phyloP scores from a whole-genome alignment of 2,888 invertebrate genomes.

The Protodeltote pygarga region DNA sequence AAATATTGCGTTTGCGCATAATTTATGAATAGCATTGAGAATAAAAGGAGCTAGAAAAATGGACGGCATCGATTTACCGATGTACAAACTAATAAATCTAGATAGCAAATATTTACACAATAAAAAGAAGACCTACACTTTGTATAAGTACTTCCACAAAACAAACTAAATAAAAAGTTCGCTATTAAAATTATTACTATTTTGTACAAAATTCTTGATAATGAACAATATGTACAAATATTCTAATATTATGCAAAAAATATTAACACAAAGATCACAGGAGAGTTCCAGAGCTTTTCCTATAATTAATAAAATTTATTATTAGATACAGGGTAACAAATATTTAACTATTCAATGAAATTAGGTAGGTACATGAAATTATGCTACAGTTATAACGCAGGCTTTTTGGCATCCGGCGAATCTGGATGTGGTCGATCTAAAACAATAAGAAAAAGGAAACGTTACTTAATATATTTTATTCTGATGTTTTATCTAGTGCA shows the following conservation, averaged over 20 bases:
- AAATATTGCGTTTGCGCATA: conserved; percentile 48
- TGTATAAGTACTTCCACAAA: conserved; percentile 56
- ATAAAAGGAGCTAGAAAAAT: conserved; percentile 33
- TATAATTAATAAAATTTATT: conserved; percentile 63
- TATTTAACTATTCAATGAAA: conserved; percentile 62
- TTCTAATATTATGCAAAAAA: conserved; percentile 64
- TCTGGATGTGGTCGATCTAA: conserved; percentile 82
- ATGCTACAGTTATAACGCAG: conserved; percentile 79
- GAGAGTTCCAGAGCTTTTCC: conserved; percentile 84
- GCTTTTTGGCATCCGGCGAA: conserved; percentile 84
- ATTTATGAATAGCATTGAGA: conserved; percentile 42
- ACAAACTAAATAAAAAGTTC: conserved; percentile 58
- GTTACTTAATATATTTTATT: conserved; percentile 51
- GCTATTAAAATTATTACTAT: conserved; percentile 49
- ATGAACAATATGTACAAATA: conserved; percentile 46
- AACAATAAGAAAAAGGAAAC: conserved; percentile 58
- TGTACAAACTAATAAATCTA: conserved; percentile 22
- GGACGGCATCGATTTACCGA: conserved; percentile 38
- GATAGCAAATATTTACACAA: conserved; percentile 44
- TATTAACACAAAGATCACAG: conserved; percentile 84
- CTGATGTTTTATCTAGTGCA: conserved; percentile 47
- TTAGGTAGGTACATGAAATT: conserved; percentile 57
- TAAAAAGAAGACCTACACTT: conserved; percentile 49
- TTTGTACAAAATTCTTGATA: conserved; percentile 56
- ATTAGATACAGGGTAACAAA: conserved; percentile 77